Evolutionary conservation across 2,113 vertebrate genomes (phyloP).

Genomic region (Cynoglossus semilaevis): DNA sequence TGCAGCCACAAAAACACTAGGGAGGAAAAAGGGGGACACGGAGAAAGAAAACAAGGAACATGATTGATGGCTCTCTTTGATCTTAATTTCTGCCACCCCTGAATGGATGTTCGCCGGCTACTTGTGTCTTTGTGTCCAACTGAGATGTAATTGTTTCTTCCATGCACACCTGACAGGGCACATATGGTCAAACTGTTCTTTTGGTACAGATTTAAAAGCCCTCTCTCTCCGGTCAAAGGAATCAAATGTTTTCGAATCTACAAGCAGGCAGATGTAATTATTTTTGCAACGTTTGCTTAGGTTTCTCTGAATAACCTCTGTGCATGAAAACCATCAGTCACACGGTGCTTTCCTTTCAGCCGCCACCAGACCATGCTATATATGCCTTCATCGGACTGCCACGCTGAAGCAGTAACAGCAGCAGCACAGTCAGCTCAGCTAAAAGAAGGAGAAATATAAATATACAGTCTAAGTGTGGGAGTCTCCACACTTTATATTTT

Average conservation of each 20-base stretch:
- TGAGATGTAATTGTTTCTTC: constrained; percentile 69
- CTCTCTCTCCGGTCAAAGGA: constrained; percentile 44
- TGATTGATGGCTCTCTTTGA: constrained; percentile 73
- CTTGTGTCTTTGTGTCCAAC: constrained; percentile 68
- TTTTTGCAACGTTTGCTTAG: constrained; percentile 65
- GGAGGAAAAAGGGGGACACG: constrained; percentile 49
- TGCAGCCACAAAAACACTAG: constrained; percentile 63
- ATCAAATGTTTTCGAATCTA: constrained; percentile 60
- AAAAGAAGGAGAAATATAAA: constrained; percentile 42
- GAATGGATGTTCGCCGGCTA: constrained; percentile 67
- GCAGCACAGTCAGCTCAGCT: constrained; percentile 25
- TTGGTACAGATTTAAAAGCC: constrained; percentile 58
- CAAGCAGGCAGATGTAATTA: constrained; percentile 55
- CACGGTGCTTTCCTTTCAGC: constrained; percentile 20
- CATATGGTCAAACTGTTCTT: constrained; percentile 63
- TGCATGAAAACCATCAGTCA: constrained; percentile 44
- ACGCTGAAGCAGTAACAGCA: constrained; percentile 45
- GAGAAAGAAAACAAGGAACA: constrained; percentile 57
- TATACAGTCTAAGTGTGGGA: constrained; percentile 35
- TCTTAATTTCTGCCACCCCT: constrained; percentile 71
- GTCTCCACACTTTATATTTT: constrained; percentile 46
- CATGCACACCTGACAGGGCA: constrained; percentile 67
- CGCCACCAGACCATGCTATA: constrained; percentile 42
- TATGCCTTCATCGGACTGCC: constrained; percentile 44
- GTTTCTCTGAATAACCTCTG: constrained; percentile 48